Conservation (phyloP, 2,797 vertebrate species). For the Phalloptychus januarius region DNA sequence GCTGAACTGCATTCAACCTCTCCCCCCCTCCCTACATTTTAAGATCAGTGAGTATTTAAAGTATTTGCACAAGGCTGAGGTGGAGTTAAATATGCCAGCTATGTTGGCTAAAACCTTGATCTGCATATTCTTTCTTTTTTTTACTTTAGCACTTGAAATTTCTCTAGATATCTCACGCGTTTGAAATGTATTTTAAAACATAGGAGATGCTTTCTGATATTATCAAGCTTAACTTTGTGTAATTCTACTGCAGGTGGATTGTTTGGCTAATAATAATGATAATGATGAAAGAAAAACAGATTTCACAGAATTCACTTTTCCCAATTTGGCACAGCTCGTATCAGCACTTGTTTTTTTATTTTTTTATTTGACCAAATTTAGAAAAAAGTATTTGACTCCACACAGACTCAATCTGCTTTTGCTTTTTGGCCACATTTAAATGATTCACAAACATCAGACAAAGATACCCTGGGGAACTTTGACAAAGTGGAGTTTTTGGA, state of each 20-base stretch:
- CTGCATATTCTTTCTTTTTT: neutral
- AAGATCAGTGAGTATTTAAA: conserved; percentile 27
- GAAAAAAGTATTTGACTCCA: neutral
- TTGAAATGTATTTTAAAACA: neutral
- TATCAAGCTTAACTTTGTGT: neutral
- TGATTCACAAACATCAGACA: too few species aligned
- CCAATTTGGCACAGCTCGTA: neutral
- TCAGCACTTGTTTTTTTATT: neutral
- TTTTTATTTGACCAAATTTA: neutral
- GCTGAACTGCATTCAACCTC: conserved; percentile 1
- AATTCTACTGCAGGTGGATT: neutral
- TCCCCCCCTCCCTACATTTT: neutral
- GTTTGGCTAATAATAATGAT: neutral
- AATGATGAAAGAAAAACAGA: neutral
- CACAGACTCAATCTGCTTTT: neutral
- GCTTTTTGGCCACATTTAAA: neutral
- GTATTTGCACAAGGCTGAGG: conserved; percentile 20
- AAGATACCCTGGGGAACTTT: too few species aligned
- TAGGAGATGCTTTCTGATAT: neutral
- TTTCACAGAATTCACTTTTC: neutral
- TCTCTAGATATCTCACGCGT: neutral
- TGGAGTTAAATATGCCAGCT: neutral
- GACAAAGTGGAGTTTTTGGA: neutral
- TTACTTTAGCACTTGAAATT: neutral
- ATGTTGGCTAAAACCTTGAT: conserved; percentile 14